Conservation (phyloP, 2,113 vertebrate genomes). For the Tupaia tana region DNA sequence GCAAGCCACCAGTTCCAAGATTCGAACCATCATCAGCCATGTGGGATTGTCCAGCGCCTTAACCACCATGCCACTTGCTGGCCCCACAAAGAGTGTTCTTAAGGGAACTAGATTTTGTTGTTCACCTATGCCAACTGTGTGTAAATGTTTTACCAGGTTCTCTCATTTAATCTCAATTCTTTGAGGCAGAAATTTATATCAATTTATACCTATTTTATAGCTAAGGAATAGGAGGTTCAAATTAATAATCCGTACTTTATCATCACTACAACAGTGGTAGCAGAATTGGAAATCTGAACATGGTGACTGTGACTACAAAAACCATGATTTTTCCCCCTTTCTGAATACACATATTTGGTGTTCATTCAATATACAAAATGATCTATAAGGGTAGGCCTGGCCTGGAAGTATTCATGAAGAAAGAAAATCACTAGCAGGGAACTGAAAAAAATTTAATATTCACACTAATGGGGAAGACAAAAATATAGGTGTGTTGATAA, state of each 20-base stretch:
- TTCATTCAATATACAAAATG: neutral
- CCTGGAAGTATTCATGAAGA: neutral
- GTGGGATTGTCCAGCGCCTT: too few relatives aligned
- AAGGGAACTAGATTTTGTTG: neutral
- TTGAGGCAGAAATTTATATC: constrained; percentile 6
- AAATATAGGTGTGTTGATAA: neutral
- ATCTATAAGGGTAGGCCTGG: neutral
- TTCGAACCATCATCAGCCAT: too few relatives aligned
- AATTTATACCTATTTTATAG: neutral
- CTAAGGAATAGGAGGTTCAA: neutral
- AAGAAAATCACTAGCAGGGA: neutral
- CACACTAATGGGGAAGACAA: neutral
- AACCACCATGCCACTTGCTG: too few relatives aligned
- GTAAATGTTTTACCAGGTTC: neutral
- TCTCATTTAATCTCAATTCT: constrained; percentile 43
- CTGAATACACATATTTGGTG: neutral
- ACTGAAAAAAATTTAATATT: neutral
- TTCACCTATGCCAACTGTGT: neutral
- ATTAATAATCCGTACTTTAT: constrained; percentile 13
- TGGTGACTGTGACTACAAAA: constrained; percentile 15
- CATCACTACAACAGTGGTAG: neutral
- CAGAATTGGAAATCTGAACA: neutral
- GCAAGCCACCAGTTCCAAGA: too few relatives aligned
- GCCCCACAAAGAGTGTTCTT: neutral
- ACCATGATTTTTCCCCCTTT: neutral